These are phyloP conservation scores for Pseudomyrmex gracilis DNA, from an alignment of 1,140 invertebrate genomes.

Conservation along the genomic window DNA sequence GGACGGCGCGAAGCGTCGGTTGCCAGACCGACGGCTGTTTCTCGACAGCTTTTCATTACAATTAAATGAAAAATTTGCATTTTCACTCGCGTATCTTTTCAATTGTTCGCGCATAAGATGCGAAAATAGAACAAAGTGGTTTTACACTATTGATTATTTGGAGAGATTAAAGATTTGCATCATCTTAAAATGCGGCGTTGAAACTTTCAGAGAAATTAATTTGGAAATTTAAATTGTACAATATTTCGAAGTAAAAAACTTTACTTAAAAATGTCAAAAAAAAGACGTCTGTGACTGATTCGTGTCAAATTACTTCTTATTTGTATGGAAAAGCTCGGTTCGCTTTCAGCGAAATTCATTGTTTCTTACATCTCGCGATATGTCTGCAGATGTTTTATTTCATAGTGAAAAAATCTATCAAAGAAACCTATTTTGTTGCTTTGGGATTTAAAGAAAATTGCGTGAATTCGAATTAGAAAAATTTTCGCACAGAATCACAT, in stretches of 20 bases:
- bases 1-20: slow-evolving; percentile 29
- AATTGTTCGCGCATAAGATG: not conserved
- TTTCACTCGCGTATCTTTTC: no score
- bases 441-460: not conserved
- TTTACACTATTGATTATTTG: no score
- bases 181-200: no score
- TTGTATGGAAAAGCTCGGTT: no score
- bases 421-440: not conserved
- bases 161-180: no score
- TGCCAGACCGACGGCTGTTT: slow-evolving; percentile 25
- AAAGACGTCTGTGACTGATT: no score
- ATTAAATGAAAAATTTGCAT: not conserved
- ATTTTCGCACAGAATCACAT: not conserved
- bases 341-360: not conserved
- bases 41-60: not conserved
- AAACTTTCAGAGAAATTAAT: no score
- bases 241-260: no score
- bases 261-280: no score
- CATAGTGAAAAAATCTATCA: not conserved
- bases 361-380: not conserved
- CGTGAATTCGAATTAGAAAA: not conserved
- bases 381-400: not conserved
- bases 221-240: no score
- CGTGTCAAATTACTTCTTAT: no score
- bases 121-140: not conserved